A percentile compares a stretch with the other conserved stretches of the same genome.
Conservation (phyloP, 2,888 invertebrate species). For the Cerceris ruficornis region DNA sequence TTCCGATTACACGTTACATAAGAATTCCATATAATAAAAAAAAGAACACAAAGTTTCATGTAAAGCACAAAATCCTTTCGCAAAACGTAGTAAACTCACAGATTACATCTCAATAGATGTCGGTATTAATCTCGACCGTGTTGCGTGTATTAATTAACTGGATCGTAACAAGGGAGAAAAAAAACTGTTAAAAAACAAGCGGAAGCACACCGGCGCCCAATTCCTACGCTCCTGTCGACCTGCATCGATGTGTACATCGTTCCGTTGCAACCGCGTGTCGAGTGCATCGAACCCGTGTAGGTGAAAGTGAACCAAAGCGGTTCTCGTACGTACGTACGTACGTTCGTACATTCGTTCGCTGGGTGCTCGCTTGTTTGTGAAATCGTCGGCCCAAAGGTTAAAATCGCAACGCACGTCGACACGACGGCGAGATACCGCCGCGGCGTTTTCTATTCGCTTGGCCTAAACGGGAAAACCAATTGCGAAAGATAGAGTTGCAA, state of each 20-base stretch:
- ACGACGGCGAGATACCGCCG: conserved; percentile 15
- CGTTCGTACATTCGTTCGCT: conserved; percentile 40
- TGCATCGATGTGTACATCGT: conserved; percentile 60
- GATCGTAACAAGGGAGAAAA: neutral
- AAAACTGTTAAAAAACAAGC: neutral
- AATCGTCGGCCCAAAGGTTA: conserved; percentile 62
- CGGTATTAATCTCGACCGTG: no score
- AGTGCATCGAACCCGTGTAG: conserved; percentile 69
- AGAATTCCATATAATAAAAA: no score
- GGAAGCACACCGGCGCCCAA: neutral
- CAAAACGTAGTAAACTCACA: no score
- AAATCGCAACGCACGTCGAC: conserved; percentile 44
- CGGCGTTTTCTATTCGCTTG: conserved; percentile 10
- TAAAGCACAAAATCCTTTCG: no score
- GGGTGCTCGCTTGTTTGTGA: conserved; percentile 54
- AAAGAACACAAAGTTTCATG: no score
- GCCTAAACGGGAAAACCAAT: neutral
- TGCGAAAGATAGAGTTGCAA: neutral
- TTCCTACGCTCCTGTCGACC: conserved; percentile 47
- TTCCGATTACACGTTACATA: no score
- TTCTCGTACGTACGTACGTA: conserved; percentile 55
- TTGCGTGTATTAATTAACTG: neutral
- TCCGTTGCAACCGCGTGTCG: conserved; percentile 61
- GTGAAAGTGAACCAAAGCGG: conserved; percentile 68
- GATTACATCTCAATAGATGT: no score